Conservation (phyloP, 2,113 vertebrate species). For the Salminus brasiliensis region DNA sequence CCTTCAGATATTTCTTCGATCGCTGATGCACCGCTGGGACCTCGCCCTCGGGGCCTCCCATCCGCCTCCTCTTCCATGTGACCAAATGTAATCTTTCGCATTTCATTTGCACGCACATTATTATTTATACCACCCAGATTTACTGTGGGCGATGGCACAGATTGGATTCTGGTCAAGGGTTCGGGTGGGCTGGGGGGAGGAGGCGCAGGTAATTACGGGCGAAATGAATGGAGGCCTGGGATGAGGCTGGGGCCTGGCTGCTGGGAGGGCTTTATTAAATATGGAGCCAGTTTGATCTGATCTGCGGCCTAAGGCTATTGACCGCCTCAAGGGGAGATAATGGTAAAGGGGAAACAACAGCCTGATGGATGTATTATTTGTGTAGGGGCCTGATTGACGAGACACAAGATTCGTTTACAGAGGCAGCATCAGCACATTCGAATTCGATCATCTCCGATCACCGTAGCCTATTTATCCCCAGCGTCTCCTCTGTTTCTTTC, state of each 20-base stretch:
- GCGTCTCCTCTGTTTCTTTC: slow-evolving; percentile 22
- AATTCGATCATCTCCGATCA: slow-evolving; percentile 51
- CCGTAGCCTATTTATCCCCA: background rate
- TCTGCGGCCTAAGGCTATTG: slow-evolving; percentile 59
- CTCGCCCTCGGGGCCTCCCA: slow-evolving; percentile 33
- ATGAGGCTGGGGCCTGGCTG: slow-evolving; percentile 48
- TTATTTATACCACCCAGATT: slow-evolving; percentile 66
- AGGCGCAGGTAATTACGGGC: slow-evolving; percentile 61
- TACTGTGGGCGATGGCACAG: slow-evolving; percentile 58
- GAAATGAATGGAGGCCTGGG: slow-evolving; percentile 62
- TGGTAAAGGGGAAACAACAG: slow-evolving; percentile 55
- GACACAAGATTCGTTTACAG: slow-evolving; percentile 50
- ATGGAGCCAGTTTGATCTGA: slow-evolving; percentile 65
- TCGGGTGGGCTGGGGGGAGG: slow-evolving; percentile 45
- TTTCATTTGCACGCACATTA: slow-evolving; percentile 68
- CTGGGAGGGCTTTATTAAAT: slow-evolving; percentile 65
- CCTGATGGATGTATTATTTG: slow-evolving; percentile 64
- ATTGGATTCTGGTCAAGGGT: slow-evolving; percentile 64
- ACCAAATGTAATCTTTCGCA: slow-evolving; percentile 66
- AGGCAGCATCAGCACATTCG: slow-evolving; percentile 46
- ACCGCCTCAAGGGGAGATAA: slow-evolving; percentile 54
- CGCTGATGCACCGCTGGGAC: slow-evolving; percentile 32
- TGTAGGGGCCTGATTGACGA: slow-evolving; percentile 55
- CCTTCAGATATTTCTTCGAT: slow-evolving; percentile 65
- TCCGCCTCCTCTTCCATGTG: slow-evolving; percentile 52